Evolutionary conservation across 2,888 invertebrate species (phyloP).

Genomic region (Papilio gigon): DNA sequence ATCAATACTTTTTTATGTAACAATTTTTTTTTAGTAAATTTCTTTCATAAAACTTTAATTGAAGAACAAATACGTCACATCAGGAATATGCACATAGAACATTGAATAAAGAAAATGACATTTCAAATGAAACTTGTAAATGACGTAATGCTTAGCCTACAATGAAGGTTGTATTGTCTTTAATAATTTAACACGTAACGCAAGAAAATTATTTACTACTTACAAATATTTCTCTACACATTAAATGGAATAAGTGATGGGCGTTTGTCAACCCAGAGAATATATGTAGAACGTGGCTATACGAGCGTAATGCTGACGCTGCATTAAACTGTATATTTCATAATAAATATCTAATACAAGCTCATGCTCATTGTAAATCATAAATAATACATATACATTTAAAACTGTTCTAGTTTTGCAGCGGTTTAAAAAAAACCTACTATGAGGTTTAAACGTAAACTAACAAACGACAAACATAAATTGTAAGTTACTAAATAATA

Average conservation of each 20-base stretch:
- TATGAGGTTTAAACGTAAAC: not conserved
- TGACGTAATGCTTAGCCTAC: too few relatives aligned
- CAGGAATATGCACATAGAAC: too few relatives aligned
- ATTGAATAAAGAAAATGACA: too few relatives aligned
- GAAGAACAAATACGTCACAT: too few relatives aligned
- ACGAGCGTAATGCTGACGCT: not conserved
- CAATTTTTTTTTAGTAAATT: too few relatives aligned
- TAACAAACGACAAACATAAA: not conserved
- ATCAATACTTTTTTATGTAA: too few relatives aligned
- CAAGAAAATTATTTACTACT: too few relatives aligned
- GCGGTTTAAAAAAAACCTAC: not conserved
- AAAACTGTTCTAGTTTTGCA: not conserved
- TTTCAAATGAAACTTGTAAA: too few relatives aligned
- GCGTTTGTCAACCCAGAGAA: not conserved
- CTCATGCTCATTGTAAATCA: not conserved
- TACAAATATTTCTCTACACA: not conserved
- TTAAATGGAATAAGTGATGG: not conserved
- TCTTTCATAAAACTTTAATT: too few relatives aligned
- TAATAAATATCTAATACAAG: not conserved
- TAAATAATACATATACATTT: conserved; percentile 10
- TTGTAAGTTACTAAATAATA: not conserved
- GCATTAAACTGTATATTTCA: not conserved
- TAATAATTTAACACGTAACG: too few relatives aligned
- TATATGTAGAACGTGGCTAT: not conserved
- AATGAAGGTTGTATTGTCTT: too few relatives aligned